Base-by-base conservation (phyloP, 2,113 vertebrate species). In the human (Homo sapiens) region DNA sequence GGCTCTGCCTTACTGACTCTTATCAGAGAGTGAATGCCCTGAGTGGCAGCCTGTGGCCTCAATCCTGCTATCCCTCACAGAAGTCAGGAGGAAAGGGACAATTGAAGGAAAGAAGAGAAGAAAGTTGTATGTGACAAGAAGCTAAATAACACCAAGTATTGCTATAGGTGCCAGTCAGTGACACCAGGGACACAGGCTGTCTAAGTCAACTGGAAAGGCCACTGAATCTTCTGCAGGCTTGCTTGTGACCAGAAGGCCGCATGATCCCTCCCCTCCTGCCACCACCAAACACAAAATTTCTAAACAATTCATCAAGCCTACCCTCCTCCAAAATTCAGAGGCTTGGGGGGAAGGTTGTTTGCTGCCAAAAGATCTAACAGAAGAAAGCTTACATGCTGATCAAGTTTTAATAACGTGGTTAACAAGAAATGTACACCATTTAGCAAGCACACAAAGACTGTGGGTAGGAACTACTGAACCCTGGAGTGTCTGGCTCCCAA, bases 301-400 rank as follows among this genome's bases (percentile, higher is more conserved):
- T 38, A 72, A 91, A n/a, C 22, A 79, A 23, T 64, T 25, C 43
- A 4, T 66, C 43, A 72, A 40, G 48, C 18, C 25, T 17, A 32
- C 52, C 45, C 45, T 45, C 45, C 45, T 45, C 45, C 90, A 30
- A 55, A 92, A 61, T 75, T 90, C 32, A 94, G 66, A 90, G 68
- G 35, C 27, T 0, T 88, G 30, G 92, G 82, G 89, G 59, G 12
- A 88, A 97, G 88, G 87, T 2, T 27, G 73, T 91, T 97, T 95
- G 96, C 97, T 97, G 92, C 92, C 97, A 95, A 95, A 91, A 97
- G 96, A 96, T 91, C 96, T 94, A 90, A 89, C 0, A 14, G 97
- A 98, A 73, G 98, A 91, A 95, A 96, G 96, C 96, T 96, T 88
- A 96, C n/a, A 45, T 83, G 78, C 93, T 97, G 94, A 96, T 89